These are phyloP conservation scores for Gyrodactylus salaris DNA, from an alignment of 1,140 invertebrate species.

Conservation along the genomic window DNA sequence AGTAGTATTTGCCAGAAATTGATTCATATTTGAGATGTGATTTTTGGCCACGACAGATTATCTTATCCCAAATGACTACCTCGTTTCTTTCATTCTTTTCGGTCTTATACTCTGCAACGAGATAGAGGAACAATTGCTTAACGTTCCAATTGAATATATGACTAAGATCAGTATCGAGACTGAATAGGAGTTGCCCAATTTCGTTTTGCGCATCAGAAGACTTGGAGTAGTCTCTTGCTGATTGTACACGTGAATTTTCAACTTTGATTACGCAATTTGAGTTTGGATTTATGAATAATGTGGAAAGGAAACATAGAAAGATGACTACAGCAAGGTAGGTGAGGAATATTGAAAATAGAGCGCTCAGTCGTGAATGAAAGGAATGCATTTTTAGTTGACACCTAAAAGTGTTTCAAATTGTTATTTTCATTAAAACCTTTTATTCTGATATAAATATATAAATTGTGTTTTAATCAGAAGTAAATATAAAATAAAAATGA, in stretches of 20 bases:
- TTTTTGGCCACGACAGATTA: constrained; percentile 64
- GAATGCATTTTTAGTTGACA: background rate
- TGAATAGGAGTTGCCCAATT: background rate
- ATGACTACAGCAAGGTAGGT: background rate
- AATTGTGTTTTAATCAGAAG: too few species aligned
- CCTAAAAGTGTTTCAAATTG: background rate
- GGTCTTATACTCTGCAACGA: constrained; percentile 78
- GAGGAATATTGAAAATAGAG: background rate
- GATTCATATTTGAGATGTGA: constrained; percentile 57
- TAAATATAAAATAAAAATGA: too few species aligned
- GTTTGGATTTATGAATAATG: background rate
- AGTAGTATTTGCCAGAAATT: constrained; percentile 90
- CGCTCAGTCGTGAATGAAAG: background rate
- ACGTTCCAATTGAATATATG: constrained; percentile 96
- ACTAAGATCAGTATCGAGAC: constrained; percentile 28
- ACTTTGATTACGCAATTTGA: background rate
- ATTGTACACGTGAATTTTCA: background rate
- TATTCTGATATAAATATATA: too few species aligned
- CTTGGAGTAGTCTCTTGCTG: background rate
- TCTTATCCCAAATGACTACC: constrained; percentile 94
- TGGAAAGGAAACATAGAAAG: background rate
- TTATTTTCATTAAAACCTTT: too few species aligned
- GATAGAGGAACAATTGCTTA: constrained; percentile 75
- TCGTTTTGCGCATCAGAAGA: background rate
- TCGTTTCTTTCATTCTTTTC: constrained; percentile 34